A percentile compares a stretch with the other conserved stretches of the same genome.
Conservation (phyloP, 2,888 invertebrate species). For the Cinara cedri region DNA sequence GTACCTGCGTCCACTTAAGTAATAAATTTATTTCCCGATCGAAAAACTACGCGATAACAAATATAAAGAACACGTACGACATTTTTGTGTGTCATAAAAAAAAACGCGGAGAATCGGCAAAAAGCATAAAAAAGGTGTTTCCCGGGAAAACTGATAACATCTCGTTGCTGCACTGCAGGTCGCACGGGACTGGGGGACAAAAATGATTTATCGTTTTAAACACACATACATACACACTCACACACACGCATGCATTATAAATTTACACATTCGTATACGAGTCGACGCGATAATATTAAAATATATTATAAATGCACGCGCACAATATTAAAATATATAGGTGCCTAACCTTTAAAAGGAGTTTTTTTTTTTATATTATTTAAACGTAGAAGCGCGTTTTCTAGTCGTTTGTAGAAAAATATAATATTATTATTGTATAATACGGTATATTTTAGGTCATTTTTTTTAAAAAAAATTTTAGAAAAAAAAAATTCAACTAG, state of each 20-base stretch:
- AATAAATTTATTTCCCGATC: background rate
- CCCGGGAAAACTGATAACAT: conserved; percentile 26
- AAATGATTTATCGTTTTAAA: conserved; percentile 33
- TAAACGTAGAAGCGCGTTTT: no score
- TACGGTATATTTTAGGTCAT: no score
- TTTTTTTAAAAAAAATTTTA: no score
- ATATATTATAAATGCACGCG: no score
- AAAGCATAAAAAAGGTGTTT: conserved; percentile 18
- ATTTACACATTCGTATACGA: background rate
- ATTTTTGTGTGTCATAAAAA: conserved; percentile 13
- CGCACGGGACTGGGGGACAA: conserved; percentile 10
- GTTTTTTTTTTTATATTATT: no score
- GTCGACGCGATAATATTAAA: no score
- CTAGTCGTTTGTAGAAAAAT: no score
- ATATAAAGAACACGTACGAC: background rate
- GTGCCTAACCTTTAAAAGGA: no score
- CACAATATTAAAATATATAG: no score
- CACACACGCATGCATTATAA: background rate
- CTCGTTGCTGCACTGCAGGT: conserved; percentile 13
- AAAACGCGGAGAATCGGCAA: background rate
- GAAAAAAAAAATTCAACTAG: no score
- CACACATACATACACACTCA: background rate
- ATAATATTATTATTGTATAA: no score
- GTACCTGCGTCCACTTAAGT: no score
- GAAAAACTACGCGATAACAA: background rate